Conservation (phyloP, 2,888 invertebrate genomes). For the Scaptomyza polygonia region DNA sequence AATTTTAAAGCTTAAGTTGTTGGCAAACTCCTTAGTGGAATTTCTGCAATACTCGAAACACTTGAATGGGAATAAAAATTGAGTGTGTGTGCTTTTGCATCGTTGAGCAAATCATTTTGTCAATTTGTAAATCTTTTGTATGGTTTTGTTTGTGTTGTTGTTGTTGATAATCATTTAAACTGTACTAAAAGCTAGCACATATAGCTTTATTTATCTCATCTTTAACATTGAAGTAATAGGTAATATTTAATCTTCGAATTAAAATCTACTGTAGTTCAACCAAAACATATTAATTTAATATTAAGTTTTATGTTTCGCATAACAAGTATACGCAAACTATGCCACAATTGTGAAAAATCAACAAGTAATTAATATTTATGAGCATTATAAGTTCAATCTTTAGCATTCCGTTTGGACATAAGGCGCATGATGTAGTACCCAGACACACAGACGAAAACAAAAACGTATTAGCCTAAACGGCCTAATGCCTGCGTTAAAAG, state of each 20-base stretch:
- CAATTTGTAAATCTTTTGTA: constrained; percentile 10
- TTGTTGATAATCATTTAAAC: constrained; percentile 2
- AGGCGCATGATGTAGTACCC: not conserved
- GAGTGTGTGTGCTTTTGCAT: constrained; percentile 12
- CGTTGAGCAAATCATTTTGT: constrained; percentile 23
- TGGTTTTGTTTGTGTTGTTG: constrained; percentile 1
- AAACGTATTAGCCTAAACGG: constrained; percentile 37
- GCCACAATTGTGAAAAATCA: constrained; percentile 41
- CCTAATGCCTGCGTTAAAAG: constrained; percentile 19
- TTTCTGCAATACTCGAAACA: constrained; percentile 6
- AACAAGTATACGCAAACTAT: constrained; percentile 4
- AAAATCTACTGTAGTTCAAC: not conserved
- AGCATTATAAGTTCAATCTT: constrained; percentile 29
- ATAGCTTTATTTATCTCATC: not conserved
- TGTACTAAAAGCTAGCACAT: not conserved
- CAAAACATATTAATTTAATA: no score
- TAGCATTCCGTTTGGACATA: constrained; percentile 7
- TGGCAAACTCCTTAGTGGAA: constrained; percentile 12
- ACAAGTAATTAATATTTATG: constrained; percentile 51
- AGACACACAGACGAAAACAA: not conserved
- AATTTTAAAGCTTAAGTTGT: constrained; percentile 3
- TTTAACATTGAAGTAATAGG: not conserved
- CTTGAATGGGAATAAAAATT: constrained; percentile 15
- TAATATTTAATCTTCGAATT: not conserved
- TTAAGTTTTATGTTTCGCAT: no score